Conservation (phyloP, 2,888 invertebrate species). For the Metellina segmentata region DNA sequence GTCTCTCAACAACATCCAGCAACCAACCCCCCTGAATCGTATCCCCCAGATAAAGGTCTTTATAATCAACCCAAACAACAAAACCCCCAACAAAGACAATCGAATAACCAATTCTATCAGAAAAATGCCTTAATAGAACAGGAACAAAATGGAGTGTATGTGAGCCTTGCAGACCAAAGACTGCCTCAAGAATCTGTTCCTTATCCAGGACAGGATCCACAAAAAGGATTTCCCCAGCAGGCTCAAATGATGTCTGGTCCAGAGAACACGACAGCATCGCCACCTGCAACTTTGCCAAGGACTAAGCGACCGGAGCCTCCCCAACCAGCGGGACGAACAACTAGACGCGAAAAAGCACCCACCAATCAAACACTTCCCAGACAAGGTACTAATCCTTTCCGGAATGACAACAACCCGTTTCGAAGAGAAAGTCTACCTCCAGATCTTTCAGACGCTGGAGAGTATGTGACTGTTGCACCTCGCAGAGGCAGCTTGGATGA, state of each 20-base stretch:
- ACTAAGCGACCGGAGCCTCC: constrained; percentile 54
- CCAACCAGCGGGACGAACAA: constrained; percentile 39
- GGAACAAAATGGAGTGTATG: constrained; percentile 58
- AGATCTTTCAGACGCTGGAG: constrained; percentile 39
- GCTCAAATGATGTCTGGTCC: background rate
- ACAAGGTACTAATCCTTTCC: constrained; percentile 67
- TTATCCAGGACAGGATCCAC: constrained; percentile 12
- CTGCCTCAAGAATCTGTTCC: background rate
- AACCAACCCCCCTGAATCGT: constrained; percentile 1
- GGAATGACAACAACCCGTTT: constrained; percentile 64
- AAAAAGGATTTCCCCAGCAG: background rate
- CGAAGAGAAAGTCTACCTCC: constrained; percentile 65
- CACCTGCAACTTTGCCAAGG: constrained; percentile 57
- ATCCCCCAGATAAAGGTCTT: constrained; percentile 22
- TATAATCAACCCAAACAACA: constrained; percentile 37
- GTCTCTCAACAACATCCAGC: background rate
- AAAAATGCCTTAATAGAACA: constrained; percentile 38
- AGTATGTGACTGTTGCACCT: constrained; percentile 49
- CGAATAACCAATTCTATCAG: background rate
- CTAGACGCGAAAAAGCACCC: constrained; percentile 14
- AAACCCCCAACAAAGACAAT: constrained; percentile 18
- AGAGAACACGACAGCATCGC: constrained; percentile 14
- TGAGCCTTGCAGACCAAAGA: constrained; percentile 41
- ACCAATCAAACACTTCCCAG: constrained; percentile 30
- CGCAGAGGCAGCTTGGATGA: constrained; percentile 66